Base-by-base conservation (phyloP, 1,140 invertebrate species). In the Eubasilissa regina region DNA sequence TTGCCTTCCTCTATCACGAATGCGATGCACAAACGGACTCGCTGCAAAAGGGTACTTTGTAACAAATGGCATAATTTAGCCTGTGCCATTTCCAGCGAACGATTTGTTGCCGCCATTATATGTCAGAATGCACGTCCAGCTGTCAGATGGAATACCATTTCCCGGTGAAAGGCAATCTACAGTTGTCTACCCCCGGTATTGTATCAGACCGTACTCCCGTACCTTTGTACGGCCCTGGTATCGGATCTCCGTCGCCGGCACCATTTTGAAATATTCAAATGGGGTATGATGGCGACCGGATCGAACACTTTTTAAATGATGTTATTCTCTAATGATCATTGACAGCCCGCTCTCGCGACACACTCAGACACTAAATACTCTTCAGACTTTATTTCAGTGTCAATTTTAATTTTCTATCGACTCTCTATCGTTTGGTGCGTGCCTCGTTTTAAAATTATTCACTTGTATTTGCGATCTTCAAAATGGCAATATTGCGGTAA, bases 51-150 rank as follows among this genome's bases (percentile, higher is more conserved):
- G 45, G 66, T 70, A 53, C 47, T 70, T 58, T 45, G 53, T 74
- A 43, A 74, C 58, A 75, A 75, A 75, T 75, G 58, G 74, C 74
- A 75, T 75, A 75, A 75, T 75, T 75, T 75, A 48, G 44, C 55
- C 74, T 9, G 70, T 17, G 70, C 70, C 74, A 75, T 75, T 60
- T 21, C 74, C 74, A 62, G 74, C 58, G 44, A 64, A 44, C 74
- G 56, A 75, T 75, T 75, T 75, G 74, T 75, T 62, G 74, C 56
- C 53, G 55, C 73, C 55, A 45, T 75, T 75, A 15, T 17, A 35
- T 44, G 73, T 75, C 73, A 75, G 35, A 73, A 73, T 73, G 68
- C 55, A 75, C 51, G 73, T 51, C 73, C 43, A 56, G 43, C 25
- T 75, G 73, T 75, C 73, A 75, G 11, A 21, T 45, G 73, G 73